Conservation (phyloP, 2,888 invertebrate genomes). For the Tipula confusa region DNA sequence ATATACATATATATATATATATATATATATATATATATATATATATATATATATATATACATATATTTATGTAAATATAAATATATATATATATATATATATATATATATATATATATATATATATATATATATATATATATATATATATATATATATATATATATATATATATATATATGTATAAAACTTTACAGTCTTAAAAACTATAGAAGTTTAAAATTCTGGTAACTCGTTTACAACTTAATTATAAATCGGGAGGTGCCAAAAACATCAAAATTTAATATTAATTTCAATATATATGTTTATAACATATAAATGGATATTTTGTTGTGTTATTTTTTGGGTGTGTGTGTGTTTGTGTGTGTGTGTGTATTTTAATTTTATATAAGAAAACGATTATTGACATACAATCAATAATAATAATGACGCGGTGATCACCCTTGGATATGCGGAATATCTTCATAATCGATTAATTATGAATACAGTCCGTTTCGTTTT, state of each 20-base stretch:
- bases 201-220: neutral
- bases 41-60: too few species aligned
- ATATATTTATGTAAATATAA: too few species aligned
- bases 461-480: neutral
- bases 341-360: neutral
- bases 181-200: neutral
- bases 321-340: neutral
- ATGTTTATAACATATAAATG: too few species aligned
- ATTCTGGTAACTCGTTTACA: slow-evolving; percentile 9
- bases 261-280: neutral
- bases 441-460: neutral
- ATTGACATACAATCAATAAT: slow-evolving; percentile 12
- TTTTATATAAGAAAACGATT: neutral
- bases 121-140: too few species aligned
- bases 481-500: neutral
- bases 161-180: too few species aligned
- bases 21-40: too few species aligned
- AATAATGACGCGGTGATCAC: slow-evolving; percentile 20
- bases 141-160: too few species aligned
- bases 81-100: too few species aligned
- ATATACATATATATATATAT: too few species aligned
- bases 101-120: too few species aligned
- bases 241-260: slow-evolving; percentile 17
- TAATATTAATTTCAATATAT: neutral
- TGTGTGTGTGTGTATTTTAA: neutral